Evolutionary conservation across 1,140 invertebrate species (phyloP).

Genomic region (Zaprionus africanus): DNA sequence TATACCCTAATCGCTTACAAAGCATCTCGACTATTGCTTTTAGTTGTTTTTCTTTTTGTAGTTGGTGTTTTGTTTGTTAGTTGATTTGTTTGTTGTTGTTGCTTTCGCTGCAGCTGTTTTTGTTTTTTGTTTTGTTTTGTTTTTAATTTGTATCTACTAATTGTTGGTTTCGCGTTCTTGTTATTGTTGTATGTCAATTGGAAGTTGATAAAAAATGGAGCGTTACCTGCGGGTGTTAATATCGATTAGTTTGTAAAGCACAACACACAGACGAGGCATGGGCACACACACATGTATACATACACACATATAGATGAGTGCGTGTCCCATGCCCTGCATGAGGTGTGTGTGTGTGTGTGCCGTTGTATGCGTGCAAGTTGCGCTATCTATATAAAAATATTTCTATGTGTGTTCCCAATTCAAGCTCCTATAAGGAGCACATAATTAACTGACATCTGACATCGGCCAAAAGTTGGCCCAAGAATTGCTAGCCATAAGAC

Average conservation of each 20-base stretch:
- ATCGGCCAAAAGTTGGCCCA: slow-evolving; percentile 37
- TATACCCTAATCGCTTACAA: slow-evolving; percentile 31
- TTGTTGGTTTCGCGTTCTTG: slow-evolving; percentile 11
- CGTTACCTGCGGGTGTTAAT: slow-evolving; percentile 12
- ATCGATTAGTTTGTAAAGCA: slow-evolving; percentile 19
- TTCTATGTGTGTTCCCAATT: slow-evolving; percentile 66
- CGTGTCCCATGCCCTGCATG: neutral
- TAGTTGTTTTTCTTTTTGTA: neutral
- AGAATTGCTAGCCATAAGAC: slow-evolving; percentile 46
- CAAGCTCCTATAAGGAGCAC: slow-evolving; percentile 78
- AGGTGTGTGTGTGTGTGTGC: neutral
- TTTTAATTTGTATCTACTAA: slow-evolving; percentile 31
- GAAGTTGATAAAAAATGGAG: slow-evolving; percentile 47
- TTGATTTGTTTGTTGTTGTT: slow-evolving; percentile 30
- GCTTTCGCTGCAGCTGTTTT: slow-evolving; percentile 15
- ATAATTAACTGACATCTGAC: slow-evolving; percentile 51
- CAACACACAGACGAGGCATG: neutral
- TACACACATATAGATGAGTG: slow-evolving; percentile 8
- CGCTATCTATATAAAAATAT: slow-evolving; percentile 65
- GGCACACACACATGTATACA: slow-evolving; percentile 4
- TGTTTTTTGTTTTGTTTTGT: slow-evolving; percentile 32
- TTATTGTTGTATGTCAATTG: slow-evolving; percentile 58
- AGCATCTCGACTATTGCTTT: slow-evolving; percentile 30
- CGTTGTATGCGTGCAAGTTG: slow-evolving; percentile 10
- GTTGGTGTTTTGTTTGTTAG: slow-evolving; percentile 4